Base-by-base conservation (phyloP, 1,140 invertebrate species). In the Leptestheria dahalacensis region DNA sequence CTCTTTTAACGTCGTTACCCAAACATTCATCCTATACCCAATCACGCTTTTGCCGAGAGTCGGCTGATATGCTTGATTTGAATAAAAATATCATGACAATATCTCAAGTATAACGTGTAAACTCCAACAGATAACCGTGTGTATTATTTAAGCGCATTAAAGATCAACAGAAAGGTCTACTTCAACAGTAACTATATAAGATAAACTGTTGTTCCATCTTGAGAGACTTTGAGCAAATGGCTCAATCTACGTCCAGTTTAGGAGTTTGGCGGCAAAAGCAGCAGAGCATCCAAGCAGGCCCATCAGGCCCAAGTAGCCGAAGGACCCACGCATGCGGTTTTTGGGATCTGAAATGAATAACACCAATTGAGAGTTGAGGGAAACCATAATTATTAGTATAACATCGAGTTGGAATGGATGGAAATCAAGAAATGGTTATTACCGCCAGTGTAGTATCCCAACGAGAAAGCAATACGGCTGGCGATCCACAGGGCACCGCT, bases 401-500 rank as follows among this genome's bases (percentile, higher is more conserved):
- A 56, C 28, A 18, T 58, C n/a, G 52, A 18, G 49, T 48, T 51
- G 6, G 15, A 59, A 2, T 58, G 29, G 3, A 61, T 57, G n/a
- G 3, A 15, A 12, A 6, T 20, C 46, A 15, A 12, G n/a, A 41
- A 48, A 23, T 33, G 52, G 28, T 46, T 21, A 62, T 55, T 67
- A 75, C 75, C 73, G 66, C 75, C 75, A 64, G 73, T 74, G 63
- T 75, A 76, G 63, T 77, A 77, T 0, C 75, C 75, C n/a, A 66
- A 61, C 3, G 75, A 72, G 68, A 76, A 77, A 6, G 68, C 68
- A 48, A 77, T 66, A 62, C 73, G 64, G 47, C 75, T 71, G 15
- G 67, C 53, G 29, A 74, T 65, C 67, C 68, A 77, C n/a, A 75
- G 61, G 24, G 68, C 41, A 15, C 75, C 75, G 65, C 65, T 69